Evolutionary conservation across 2,113 vertebrate species (phyloP).

Genomic region (Pan troglodytes): DNA sequence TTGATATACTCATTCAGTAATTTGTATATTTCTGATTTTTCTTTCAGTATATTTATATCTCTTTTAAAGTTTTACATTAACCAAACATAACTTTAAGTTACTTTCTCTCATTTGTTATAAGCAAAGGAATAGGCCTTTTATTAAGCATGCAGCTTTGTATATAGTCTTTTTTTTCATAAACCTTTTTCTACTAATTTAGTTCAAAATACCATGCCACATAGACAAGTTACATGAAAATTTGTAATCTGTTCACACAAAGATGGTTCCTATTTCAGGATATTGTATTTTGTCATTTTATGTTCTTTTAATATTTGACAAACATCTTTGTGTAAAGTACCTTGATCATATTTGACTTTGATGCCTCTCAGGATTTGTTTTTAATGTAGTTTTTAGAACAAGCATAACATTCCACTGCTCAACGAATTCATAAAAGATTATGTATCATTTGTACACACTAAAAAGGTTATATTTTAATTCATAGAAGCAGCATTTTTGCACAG

Average conservation of each 20-base stretch:
- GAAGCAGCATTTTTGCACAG: conserved; percentile 21
- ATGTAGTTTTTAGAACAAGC: neutral
- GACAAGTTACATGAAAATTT: neutral
- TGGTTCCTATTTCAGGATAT: conserved; percentile 11
- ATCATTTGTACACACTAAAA: conserved; percentile 11
- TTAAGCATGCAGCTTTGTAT: neutral
- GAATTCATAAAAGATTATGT: neutral
- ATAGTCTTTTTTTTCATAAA: neutral
- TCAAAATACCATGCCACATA: conserved; percentile 8
- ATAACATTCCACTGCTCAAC: neutral
- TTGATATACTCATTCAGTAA: neutral
- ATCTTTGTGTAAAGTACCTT: neutral
- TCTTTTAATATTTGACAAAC: neutral
- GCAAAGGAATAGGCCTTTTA: neutral
- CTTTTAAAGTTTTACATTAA: conserved; percentile 6
- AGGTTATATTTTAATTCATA: neutral
- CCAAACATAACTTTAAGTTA: neutral
- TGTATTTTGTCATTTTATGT: conserved; percentile 8
- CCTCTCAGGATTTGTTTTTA: neutral
- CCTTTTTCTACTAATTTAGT: conserved; percentile 7
- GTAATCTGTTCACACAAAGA: neutral
- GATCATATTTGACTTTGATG: neutral
- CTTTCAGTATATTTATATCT: neutral
- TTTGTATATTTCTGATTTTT: neutral
- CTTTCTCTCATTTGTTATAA: neutral